These are phyloP conservation scores for Strigamia maritima DNA, from an alignment of 2,888 invertebrate species.

Conservation along the genomic window DNA sequence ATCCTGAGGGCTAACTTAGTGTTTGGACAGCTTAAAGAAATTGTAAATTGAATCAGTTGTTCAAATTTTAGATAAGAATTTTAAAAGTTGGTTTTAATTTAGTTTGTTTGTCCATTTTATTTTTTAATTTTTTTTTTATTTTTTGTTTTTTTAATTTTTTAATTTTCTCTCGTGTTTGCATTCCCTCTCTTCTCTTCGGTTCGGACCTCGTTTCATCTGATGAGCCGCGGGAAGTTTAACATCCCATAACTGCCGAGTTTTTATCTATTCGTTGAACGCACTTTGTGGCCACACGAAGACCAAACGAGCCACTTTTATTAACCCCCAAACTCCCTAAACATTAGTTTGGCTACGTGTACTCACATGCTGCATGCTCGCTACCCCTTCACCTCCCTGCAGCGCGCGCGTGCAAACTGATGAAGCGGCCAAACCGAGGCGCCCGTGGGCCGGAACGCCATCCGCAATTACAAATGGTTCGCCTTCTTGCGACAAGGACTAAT, in stretches of 20 bases:
- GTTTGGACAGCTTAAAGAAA: not conserved
- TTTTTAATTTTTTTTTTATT: not conserved
- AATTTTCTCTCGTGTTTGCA: not conserved
- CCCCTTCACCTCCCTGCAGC: constrained; percentile 20
- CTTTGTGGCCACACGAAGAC: constrained; percentile 27
- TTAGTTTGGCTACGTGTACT: constrained; percentile 16
- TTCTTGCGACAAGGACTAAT: constrained; percentile 39
- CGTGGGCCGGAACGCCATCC: constrained; percentile 27
- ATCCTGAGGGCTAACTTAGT: not conserved
- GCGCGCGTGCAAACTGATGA: not conserved
- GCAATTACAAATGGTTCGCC: constrained; percentile 35
- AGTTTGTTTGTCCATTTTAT: not conserved
- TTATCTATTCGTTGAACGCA: constrained; percentile 15
- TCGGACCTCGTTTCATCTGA: constrained; percentile 17
- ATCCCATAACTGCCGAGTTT: constrained; percentile 22
- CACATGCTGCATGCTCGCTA: not conserved
- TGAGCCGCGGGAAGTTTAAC: constrained; percentile 30
- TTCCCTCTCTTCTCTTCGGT: no score
- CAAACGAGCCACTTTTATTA: constrained; percentile 31
- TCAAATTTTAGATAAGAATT: not conserved
- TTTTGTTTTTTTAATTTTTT: not conserved
- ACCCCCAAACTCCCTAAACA: constrained; percentile 31
- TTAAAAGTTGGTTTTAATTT: not conserved
- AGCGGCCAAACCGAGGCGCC: constrained; percentile 27
- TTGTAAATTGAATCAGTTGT: not conserved